Conservation (phyloP, 2,888 invertebrate genomes). For the Adelognathus sp. region DNA sequence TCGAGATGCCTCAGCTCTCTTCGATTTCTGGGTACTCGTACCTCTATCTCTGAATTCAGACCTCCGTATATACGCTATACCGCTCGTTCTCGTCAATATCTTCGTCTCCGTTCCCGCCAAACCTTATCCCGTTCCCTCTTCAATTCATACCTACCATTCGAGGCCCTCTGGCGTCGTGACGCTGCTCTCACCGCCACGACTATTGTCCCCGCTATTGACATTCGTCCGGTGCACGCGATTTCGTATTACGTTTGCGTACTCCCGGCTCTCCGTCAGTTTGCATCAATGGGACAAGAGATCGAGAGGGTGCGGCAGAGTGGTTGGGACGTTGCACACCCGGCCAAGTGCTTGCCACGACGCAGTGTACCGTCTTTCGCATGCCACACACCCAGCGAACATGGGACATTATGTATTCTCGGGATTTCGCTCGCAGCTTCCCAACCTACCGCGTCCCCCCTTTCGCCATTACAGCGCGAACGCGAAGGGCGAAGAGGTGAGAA, state of each 20-base stretch:
- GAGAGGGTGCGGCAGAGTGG: neutral
- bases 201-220: constrained; percentile 53
- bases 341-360: constrained; percentile 19
- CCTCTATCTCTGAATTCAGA: neutral
- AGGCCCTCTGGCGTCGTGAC: constrained; percentile 8
- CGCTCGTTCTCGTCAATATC: neutral
- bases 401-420: constrained; percentile 48
- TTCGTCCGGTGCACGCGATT: constrained; percentile 45
- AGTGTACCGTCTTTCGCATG: constrained; percentile 28
- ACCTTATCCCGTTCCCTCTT: neutral
- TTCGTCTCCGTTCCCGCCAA: neutral
- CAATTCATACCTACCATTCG: constrained; percentile 2
- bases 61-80: neutral
- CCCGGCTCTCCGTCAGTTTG: constrained; percentile 36
- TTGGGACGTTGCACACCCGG: constrained; percentile 9
- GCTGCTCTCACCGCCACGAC: constrained; percentile 1
- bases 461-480: constrained; percentile 8
- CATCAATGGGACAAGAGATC: constrained; percentile 32
- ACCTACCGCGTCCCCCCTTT: neutral
- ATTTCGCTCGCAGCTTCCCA: constrained; percentile 29
- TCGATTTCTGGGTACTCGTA: neutral
- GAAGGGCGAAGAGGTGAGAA: constrained; percentile 44
- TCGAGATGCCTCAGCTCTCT: neutral
- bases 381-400: constrained; percentile 11
- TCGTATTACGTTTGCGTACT: constrained; percentile 50